Evolutionary conservation across 1,140 invertebrate species (phyloP).

Genomic region (Metopolophium dirhodum): DNA sequence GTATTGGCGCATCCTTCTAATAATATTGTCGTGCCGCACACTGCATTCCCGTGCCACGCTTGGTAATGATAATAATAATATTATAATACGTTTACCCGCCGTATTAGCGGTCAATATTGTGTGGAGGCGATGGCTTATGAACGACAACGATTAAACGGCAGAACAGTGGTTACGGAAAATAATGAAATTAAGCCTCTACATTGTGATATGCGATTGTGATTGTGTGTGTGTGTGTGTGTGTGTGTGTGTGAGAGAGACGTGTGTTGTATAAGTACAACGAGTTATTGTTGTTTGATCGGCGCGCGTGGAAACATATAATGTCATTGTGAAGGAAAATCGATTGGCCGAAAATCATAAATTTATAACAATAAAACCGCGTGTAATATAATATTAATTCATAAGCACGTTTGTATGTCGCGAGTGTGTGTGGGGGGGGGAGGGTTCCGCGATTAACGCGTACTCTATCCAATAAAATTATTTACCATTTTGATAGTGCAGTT

Average conservation of each 20-base stretch:
- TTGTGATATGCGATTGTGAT: no score
- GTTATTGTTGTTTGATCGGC: not conserved
- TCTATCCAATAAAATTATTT: not conserved
- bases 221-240: not conserved
- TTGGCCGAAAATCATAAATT: not conserved
- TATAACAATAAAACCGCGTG: not conserved
- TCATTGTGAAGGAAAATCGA: slow-evolving; percentile 6
- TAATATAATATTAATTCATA: not conserved
- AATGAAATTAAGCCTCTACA: not conserved
- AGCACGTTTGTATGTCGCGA: not conserved
- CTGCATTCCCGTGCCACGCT: no score
- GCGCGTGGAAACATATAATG: not conserved
- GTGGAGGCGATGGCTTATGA: not conserved
- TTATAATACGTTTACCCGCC: no score
- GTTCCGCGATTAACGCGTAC: not conserved
- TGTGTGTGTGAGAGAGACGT: not conserved
- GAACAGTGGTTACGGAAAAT: not conserved
- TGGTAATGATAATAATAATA: no score
- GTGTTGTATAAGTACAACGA: not conserved
- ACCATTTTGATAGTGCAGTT: not conserved
- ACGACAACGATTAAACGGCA: not conserved
- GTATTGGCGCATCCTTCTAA: no score
- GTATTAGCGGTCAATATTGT: not conserved
- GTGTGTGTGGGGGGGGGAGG: not conserved
- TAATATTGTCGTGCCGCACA: no score